phyloP scores from a whole-genome alignment of 2,113 vertebrate species.

The Bathybates hornii region DNA sequence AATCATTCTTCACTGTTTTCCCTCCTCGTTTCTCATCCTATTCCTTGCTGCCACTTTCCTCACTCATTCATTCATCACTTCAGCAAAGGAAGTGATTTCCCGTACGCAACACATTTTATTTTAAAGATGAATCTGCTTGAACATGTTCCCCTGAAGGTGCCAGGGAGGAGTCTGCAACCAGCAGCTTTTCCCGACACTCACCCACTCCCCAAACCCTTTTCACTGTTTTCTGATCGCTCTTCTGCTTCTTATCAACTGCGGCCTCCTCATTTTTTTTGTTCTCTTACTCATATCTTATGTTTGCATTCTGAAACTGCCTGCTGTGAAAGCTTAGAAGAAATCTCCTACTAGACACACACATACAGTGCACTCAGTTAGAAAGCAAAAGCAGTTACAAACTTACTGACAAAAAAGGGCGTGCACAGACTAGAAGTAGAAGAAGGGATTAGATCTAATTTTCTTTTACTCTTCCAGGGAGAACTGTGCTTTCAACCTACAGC shows the following conservation, averaged over 20 bases:
- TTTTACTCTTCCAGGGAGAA: background rate
- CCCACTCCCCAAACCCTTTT: constrained; percentile 4
- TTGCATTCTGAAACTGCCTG: constrained; percentile 11
- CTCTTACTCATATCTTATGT: constrained; percentile 15
- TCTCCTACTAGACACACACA: background rate
- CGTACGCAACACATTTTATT: background rate
- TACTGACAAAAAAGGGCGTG: background rate
- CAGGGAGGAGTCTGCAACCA: constrained; percentile 4
- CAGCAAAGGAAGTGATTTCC: background rate
- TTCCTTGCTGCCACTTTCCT: background rate
- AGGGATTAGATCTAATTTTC: background rate
- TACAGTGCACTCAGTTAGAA: background rate
- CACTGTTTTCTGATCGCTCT: background rate
- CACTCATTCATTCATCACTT: background rate
- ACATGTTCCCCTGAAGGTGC: background rate
- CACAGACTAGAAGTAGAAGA: background rate
- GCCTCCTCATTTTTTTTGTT: background rate
- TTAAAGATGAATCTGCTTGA: background rate
- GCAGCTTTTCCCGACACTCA: background rate
- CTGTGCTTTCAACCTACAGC: background rate
- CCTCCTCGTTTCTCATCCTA: background rate
- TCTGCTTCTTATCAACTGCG: background rate
- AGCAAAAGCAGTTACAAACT: background rate
- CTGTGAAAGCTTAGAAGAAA: constrained; percentile 28
- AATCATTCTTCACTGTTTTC: background rate